Conservation (phyloP, 2,113 vertebrate species). For the Litocranius walleri region DNA sequence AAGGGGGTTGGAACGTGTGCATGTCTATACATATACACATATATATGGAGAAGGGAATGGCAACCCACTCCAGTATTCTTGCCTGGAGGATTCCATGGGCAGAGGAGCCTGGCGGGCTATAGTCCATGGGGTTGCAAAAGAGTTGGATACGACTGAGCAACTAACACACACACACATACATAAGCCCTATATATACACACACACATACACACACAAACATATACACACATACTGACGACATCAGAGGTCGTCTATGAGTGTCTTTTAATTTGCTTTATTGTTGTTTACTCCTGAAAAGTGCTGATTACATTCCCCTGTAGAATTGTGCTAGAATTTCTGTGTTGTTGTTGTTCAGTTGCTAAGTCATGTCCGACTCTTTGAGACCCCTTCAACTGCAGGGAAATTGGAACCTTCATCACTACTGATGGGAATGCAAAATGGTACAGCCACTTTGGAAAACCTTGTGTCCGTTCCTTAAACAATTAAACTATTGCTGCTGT, state of each 20-base stretch:
- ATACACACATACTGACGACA: not conserved
- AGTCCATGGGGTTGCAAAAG: too few relatives aligned
- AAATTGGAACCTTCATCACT: not conserved
- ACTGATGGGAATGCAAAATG: not conserved
- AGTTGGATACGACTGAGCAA: too few relatives aligned
- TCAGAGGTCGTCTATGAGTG: not conserved
- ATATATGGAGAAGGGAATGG: too few relatives aligned
- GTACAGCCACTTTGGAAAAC: not conserved
- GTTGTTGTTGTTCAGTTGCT: not conserved
- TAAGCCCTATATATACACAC: too few relatives aligned
- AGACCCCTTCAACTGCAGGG: not conserved
- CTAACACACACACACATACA: too few relatives aligned
- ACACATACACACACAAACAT: not conserved
- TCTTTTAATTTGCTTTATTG: not conserved
- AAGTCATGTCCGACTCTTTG: not conserved
- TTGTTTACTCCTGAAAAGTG: not conserved
- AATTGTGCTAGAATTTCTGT: not conserved
- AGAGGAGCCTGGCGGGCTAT: too few relatives aligned
- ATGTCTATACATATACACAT: not conserved
- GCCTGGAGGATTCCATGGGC: too few relatives aligned
- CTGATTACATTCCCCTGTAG: not conserved
- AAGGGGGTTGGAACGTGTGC: not conserved
- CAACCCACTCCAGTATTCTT: too few relatives aligned
- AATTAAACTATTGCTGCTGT: not conserved
- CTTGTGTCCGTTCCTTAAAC: not conserved